Percentiles rank a stretch among this genome's conserved stretches.
phyloP scores from a whole-genome alignment of 35 echinoderm and acorn worm genomes.

The Anneissia japonica region DNA sequence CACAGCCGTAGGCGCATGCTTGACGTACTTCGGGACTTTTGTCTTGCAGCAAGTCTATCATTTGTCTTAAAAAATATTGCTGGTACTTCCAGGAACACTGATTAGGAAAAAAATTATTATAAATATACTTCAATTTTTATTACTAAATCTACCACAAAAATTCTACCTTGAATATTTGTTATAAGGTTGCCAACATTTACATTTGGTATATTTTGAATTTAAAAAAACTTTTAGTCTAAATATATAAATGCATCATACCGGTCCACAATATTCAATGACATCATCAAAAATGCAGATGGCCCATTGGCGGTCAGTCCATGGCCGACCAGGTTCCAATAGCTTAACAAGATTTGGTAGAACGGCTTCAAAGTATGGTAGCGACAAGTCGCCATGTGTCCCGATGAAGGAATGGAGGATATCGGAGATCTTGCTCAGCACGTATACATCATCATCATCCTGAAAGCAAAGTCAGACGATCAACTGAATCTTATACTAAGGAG shows the following conservation, averaged over 20 bases:
- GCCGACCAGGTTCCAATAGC: slow-evolving; percentile 74
- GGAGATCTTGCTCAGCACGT: slow-evolving; percentile 79
- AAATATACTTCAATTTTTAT: background rate
- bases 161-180: no score
- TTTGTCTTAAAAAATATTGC: slow-evolving; percentile 62
- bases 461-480: no score
- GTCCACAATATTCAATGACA: slow-evolving; percentile 82
- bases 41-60: slow-evolving; percentile 62
- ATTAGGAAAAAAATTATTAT: background rate
- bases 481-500: no score
- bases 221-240: background rate
- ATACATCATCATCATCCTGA: slow-evolving; percentile 93
- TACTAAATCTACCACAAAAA: no score
- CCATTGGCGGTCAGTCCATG: slow-evolving; percentile 94
- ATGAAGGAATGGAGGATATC: slow-evolving; percentile 81
- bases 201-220: background rate
- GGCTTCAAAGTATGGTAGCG: slow-evolving; percentile 70
- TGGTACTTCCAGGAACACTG: slow-evolving; percentile 80
- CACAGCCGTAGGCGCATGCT: slow-evolving; percentile 75
- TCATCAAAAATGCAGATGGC: slow-evolving; percentile 98
- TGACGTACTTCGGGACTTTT: slow-evolving; percentile 71
- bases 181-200: no score
- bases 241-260: slow-evolving; percentile 51
- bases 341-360: slow-evolving; percentile 66
- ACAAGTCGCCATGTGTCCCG: slow-evolving; percentile 55